Evolutionary conservation across 64 coral and sea anemone species (phyloP).

Genomic region (Acropora tenuis): DNA sequence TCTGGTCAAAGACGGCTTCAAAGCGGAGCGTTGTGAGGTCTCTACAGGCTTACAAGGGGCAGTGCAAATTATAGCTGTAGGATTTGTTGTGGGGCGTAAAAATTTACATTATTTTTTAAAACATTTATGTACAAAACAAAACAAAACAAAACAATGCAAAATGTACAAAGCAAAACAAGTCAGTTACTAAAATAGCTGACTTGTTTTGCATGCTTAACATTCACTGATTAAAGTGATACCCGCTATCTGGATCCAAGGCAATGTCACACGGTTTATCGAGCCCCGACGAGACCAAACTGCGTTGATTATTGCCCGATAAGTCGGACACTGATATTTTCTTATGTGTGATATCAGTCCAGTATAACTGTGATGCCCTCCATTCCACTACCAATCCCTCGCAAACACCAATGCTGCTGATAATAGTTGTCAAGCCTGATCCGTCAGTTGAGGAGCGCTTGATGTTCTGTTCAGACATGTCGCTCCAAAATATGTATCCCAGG

Average conservation of each 20-base stretch:
- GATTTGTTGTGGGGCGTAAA: not conserved
- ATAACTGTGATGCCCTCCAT: constrained; percentile 54
- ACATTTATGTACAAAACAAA: too few species aligned
- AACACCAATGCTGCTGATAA: constrained; percentile 20
- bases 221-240: not conserved
- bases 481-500: constrained; percentile 69
- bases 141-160: too few species aligned
- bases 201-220: not conserved
- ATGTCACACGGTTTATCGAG: constrained; percentile 27
- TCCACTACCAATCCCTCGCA: too few species aligned
- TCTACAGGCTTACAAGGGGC: not conserved
- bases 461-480: constrained; percentile 22
- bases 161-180: too few species aligned
- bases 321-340: constrained; percentile 44
- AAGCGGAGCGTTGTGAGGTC: not conserved
- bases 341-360: constrained; percentile 59
- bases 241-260: constrained; percentile 25
- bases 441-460: constrained; percentile 54
- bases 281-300: constrained; percentile 2
- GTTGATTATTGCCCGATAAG: constrained; percentile 38
- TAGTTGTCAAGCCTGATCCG: constrained; percentile 41
- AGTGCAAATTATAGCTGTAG: not conserved
- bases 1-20: not conserved
- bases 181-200: not conserved
- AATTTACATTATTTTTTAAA: too few species aligned